Evolutionary conservation across 2,113 vertebrate species (phyloP), one percentile per base, ranked within the genome.

Genomic region (Thamnaconus septentrionalis): DNA sequence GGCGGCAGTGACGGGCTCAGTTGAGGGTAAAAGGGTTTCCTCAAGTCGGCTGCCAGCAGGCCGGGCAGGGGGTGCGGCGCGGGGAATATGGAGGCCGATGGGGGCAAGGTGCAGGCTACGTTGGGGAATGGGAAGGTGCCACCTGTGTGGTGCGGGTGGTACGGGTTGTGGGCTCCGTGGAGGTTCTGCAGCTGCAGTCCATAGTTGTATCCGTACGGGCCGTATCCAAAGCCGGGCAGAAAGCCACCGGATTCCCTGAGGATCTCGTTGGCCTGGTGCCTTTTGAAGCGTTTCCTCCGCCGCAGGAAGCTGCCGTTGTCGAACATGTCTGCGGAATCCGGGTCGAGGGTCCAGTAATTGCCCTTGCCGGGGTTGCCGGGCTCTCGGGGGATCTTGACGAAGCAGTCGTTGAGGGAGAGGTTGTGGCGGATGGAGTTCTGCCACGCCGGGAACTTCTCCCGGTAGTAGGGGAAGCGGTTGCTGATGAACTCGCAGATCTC

Each of bases 401-500:
- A 97, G 88, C 95, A 97, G 91, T 97, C 95, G 78, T 97, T 97
- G 6, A 97, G 88, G 31, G 95, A 97, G 4, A 97, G 90, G 45
- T 97, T 97, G 93, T 97, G 95, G 43, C 95, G 92, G 66, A 97
- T 97, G 47, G 94, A 96, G 91, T 97, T 97, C 78, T 97, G 95
- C 95, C 95, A 97, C 45, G 95, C 95, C 0, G 95, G 95, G 84
- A 97, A 96, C 87, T 97, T 97, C 88, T 97, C 95, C 69, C 95
- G 87, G 89, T 97, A 97, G 87, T 97, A 97, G 0, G 95, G 95
- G 88, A 97, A 97, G 88, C 94, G 93, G 74, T 91, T 94, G 89
- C 95, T 97, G 91, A 98, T 98, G 82, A 98, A 98, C 87, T 98
- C 95, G 79, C 96, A 98, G 91, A 98, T 98, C 90, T 96, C 96